Conservation (phyloP, 2,888 invertebrate species). For the Polydrusus cervinus region DNA sequence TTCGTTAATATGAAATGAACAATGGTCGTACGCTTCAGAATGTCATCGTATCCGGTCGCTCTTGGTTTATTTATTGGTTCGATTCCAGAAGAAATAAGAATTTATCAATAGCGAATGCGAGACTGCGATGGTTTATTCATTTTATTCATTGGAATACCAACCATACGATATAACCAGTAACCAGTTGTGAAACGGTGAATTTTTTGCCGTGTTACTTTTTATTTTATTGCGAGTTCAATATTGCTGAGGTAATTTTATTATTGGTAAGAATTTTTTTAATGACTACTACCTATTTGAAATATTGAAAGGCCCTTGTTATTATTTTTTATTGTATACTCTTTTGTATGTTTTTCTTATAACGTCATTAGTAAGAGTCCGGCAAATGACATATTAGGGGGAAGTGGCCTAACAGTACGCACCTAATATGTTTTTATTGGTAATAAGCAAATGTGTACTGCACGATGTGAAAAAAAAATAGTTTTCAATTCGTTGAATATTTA, state of each 20-base stretch:
- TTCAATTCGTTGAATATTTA: no score
- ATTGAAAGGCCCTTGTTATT: no score
- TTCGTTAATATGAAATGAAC: constrained; percentile 69
- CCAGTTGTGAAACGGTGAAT: constrained; percentile 45
- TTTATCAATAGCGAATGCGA: constrained; percentile 65
- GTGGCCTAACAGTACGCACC: no score
- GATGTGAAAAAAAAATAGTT: no score
- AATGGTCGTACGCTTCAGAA: constrained; percentile 68
- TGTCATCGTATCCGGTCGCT: constrained; percentile 65
- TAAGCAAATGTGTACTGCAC: no score
- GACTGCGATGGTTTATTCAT: constrained; percentile 51
- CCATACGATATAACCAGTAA: constrained; percentile 39
- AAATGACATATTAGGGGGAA: no score
- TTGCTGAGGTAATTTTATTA: constrained; percentile 41
- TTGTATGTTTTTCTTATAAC: no score
- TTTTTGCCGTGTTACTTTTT: constrained; percentile 40
- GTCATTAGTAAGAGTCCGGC: no score
- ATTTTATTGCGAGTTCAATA: constrained; percentile 32
- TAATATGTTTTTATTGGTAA: no score
- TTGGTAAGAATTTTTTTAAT: constrained; percentile 24
- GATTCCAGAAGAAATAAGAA: constrained; percentile 66
- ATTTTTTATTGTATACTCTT: no score
- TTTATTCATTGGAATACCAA: constrained; percentile 50
- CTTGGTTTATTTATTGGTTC: constrained; percentile 65
- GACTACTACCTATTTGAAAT: constrained; percentile 15